A percentile compares a stretch with the other conserved stretches of the same genome.
Evolutionary conservation across 2,113 vertebrate genomes (phyloP).

Genomic region (Phrynocephalus versicolor): DNA sequence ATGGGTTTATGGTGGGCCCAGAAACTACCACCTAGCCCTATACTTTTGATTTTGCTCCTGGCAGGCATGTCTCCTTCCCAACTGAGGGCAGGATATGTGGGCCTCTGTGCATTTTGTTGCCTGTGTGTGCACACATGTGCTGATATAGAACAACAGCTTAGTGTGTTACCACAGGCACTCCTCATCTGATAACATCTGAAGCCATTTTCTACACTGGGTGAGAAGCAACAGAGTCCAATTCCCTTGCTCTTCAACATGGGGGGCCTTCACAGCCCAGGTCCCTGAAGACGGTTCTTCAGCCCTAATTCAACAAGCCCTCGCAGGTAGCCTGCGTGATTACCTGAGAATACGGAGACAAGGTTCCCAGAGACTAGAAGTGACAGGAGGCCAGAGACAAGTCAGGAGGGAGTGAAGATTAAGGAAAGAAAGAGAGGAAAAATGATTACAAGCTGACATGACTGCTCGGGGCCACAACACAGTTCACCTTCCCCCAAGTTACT

Average conservation of each 20-base stretch:
- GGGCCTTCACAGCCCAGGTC: neutral
- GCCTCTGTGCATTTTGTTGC: neutral
- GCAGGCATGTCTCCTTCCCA: neutral
- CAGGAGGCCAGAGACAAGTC: constrained; percentile 54
- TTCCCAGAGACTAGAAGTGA: constrained; percentile 87
- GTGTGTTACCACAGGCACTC: neutral
- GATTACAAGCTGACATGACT: constrained; percentile 40
- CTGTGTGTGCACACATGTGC: neutral
- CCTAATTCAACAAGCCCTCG: neutral
- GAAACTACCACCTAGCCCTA: neutral
- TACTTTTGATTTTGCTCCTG: neutral
- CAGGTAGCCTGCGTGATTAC: constrained; percentile 70
- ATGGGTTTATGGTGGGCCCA: neutral
- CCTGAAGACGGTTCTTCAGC: neutral
- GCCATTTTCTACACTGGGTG: neutral
- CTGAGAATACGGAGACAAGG: constrained; percentile 95
- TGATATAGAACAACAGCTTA: neutral
- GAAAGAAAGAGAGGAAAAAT: constrained; percentile 22
- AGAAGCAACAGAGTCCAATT: neutral
- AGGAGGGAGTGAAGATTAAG: constrained; percentile 18
- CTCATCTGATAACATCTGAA: neutral
- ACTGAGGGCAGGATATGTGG: neutral
- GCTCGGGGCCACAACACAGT: neutral
- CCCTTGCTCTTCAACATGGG: neutral
- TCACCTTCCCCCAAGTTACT: fast-evolving